Evolutionary conservation across 1,140 invertebrate species (phyloP), one percentile per base, ranked within the genome.

Genomic region (Zaprionus inermis): DNA sequence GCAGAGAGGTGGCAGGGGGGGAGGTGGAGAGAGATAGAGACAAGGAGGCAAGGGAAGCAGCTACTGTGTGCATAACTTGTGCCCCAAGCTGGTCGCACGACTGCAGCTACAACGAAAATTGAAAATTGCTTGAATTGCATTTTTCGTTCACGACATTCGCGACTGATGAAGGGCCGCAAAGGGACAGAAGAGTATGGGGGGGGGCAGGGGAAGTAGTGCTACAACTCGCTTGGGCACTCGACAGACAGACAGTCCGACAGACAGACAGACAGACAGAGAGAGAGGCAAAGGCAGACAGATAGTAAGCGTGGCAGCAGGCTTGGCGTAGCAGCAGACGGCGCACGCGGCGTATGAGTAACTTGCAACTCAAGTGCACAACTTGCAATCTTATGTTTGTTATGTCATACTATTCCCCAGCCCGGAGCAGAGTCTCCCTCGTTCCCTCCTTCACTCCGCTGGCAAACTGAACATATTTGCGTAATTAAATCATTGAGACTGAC

Each of bases 91-190:
- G 38, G 52, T 55, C 14, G 57, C 44, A 55, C 61, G 32, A 44
- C 55, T 44, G 64, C 61, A 56, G 46, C 70, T 63, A 68, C 67
- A 85, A 77, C 67, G 72, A 72, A 86, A 86, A 88, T 86, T 79
- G 82, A 88, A 88, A 86, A 86, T 88, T 79, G 83, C 83, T 82
- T 74, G 66, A 86, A 86, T 86, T 88, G 83, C 83, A 81, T 76
- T 86, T 79, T 75, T 66, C 67, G 60, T 44, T 59, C 22, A 70
- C 60, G 54, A 24, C 54, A 34, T 44, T 44, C 38, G 38, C 38
- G 49, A 57, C 51, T 69, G 71, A 73, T 68, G 71, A 58, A 56
- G 65, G 41, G 49, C 56, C 54, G 60, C 70, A 36, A n/a, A 63
- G 55, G 54, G 63, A 36, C 30, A 11, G 30, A 6, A 36, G 5